Conservation (phyloP, 2,888 invertebrate genomes). For the Protodeltote pygarga region DNA sequence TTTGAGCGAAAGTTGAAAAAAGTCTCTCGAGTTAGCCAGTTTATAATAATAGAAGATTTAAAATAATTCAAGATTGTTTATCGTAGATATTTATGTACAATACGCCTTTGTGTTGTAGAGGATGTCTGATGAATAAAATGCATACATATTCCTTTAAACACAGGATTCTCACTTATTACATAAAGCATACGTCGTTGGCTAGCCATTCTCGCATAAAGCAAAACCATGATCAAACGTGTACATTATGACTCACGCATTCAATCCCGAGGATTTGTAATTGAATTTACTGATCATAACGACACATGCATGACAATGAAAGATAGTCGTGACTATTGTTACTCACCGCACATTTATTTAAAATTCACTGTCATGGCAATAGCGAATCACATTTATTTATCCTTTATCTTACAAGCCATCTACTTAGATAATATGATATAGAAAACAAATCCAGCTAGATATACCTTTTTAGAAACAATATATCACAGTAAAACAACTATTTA, state of each 20-base stretch:
- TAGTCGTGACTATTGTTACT: constrained; percentile 44
- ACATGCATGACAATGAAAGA: constrained; percentile 48
- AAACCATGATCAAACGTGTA: constrained; percentile 26
- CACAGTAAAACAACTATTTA: constrained; percentile 62
- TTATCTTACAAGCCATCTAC: constrained; percentile 52
- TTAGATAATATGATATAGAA: constrained; percentile 56
- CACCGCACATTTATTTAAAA: constrained; percentile 40
- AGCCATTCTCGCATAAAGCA: no score
- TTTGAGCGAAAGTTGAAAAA: no score
- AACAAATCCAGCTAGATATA: constrained; percentile 52
- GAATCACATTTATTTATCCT: constrained; percentile 49
- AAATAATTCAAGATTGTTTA: no score
- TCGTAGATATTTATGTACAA: no score
- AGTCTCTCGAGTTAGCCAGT: no score
- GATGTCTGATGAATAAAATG: no score
- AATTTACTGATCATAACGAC: constrained; percentile 48
- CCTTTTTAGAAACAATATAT: constrained; percentile 61
- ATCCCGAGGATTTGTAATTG: constrained; percentile 39
- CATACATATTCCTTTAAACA: no score
- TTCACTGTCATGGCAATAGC: constrained; percentile 44
- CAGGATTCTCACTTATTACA: no score
- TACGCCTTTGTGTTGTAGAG: no score
- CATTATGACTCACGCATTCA: constrained; percentile 23
- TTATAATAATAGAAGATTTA: no score
- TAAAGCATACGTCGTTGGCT: no score